phyloP scores from a whole-genome alignment of 2,113 vertebrate genomes.

The Chamaea fasciata region DNA sequence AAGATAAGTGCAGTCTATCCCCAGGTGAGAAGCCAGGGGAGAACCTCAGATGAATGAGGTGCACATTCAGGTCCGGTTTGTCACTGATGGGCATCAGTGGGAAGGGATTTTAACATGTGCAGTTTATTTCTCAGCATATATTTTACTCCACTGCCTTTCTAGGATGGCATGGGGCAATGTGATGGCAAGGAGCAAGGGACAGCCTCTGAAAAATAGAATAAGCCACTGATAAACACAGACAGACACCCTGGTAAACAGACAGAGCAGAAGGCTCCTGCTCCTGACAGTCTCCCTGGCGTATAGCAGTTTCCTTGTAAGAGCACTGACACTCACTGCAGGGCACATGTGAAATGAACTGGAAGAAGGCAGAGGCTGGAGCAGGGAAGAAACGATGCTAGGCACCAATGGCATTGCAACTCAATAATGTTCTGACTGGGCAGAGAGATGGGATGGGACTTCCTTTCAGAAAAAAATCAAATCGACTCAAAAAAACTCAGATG shows the following conservation, averaged over 20 bases:
- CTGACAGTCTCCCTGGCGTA: neutral
- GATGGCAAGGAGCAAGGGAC: neutral
- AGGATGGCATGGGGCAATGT: neutral
- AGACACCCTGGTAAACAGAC: neutral
- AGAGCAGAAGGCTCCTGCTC: constrained; percentile 27
- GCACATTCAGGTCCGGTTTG: neutral
- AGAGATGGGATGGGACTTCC: neutral
- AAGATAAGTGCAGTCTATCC: neutral
- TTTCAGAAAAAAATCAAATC: neutral
- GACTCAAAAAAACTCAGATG: fast-evolving
- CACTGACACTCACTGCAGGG: constrained; percentile 37
- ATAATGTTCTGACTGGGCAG: neutral
- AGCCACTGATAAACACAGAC: neutral
- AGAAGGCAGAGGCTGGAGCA: neutral
- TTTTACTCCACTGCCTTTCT: neutral
- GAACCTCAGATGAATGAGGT: neutral
- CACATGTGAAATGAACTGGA: constrained; percentile 36
- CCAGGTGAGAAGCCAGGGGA: neutral
- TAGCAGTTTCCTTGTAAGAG: constrained; percentile 4
- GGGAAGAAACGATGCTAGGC: neutral
- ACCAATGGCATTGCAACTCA: neutral
- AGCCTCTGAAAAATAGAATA: neutral
- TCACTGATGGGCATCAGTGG: neutral
- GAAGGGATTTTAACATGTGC: neutral
- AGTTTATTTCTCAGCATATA: neutral